A percentile compares a stretch with the other conserved stretches of the same genome.
Evolutionary conservation across 1,140 invertebrate genomes (phyloP).

Genomic region (Chironomus tepperi): DNA sequence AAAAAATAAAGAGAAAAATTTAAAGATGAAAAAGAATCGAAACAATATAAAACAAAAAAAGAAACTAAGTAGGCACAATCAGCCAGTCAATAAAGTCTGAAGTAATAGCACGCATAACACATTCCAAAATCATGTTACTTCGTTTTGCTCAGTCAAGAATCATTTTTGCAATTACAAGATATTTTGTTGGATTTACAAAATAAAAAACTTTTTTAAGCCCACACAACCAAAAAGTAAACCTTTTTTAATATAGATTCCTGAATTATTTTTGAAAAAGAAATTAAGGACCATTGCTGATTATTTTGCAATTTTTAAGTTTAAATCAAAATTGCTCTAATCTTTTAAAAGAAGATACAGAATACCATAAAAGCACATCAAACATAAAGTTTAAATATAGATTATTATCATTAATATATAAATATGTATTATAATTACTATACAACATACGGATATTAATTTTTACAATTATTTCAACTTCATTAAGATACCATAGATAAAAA

Average conservation of each 20-base stretch:
- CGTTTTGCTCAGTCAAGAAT: not conserved
- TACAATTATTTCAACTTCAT: too few species aligned
- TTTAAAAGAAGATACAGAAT: not conserved
- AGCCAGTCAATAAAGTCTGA: conserved; percentile 12
- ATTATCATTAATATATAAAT: too few species aligned
- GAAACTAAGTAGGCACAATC: not conserved
- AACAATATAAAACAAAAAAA: too few species aligned
- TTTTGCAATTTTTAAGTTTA: not conserved
- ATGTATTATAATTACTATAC: too few species aligned
- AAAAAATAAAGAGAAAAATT: not conserved
- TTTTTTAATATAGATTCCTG: not conserved
- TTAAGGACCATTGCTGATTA: not conserved
- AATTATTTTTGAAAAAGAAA: conserved; percentile 15
- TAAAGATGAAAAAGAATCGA: not conserved
- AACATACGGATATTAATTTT: too few species aligned
- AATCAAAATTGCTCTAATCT: not conserved
- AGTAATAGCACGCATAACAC: conserved; percentile 5
- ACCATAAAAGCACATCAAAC: not conserved
- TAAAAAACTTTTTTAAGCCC: not conserved
- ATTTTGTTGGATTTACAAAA: not conserved
- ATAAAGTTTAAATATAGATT: too few species aligned
- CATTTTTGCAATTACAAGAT: not conserved
- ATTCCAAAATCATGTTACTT: conserved; percentile 8
- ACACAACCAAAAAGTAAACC: not conserved
- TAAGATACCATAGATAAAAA: too few species aligned